phyloP scores from a whole-genome alignment of 2,113 vertebrate genomes.

The Boulengeromyrus knoepffleri region DNA sequence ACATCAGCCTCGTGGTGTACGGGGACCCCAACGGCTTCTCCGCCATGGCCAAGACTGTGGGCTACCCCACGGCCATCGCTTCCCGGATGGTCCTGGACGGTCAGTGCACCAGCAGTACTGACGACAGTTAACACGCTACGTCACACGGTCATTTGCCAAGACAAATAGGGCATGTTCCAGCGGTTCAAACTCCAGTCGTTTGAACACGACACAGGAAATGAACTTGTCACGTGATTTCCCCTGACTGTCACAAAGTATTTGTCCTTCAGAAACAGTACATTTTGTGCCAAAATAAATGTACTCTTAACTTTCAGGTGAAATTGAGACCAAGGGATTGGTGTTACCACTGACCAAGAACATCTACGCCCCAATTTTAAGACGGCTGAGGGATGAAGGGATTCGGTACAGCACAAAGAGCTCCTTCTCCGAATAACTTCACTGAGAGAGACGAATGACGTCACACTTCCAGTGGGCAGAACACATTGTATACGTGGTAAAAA shows the following conservation, averaged over 20 bases:
- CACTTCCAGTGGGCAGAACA: not conserved
- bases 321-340: constrained; percentile 76
- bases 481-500: not conserved
- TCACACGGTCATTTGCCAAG: not conserved
- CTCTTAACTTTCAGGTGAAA: constrained; percentile 70
- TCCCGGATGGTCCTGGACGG: constrained; percentile 89
- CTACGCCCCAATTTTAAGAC: constrained; percentile 73
- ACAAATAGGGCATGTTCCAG: not conserved
- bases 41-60: constrained; percentile 95
- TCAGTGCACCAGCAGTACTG: constrained; percentile 50
- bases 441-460: not conserved
- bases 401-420: constrained; percentile 64
- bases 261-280: not conserved
- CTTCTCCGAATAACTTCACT: constrained; percentile 45
- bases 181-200: not conserved
- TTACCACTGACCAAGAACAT: constrained; percentile 78
- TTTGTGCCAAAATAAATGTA: not conserved
- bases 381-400: constrained; percentile 79
- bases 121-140: not conserved
- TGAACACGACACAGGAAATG: not conserved
- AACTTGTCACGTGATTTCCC: not conserved
- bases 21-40: constrained; percentile 81
- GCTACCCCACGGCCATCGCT: constrained; percentile 82
- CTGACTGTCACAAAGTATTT: not conserved
- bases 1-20: constrained; percentile 81